Percentiles rank a stretch among this genome's conserved stretches.
Conservation (phyloP, 2,113 vertebrate genomes). For the Elephantulus edwardii region DNA sequence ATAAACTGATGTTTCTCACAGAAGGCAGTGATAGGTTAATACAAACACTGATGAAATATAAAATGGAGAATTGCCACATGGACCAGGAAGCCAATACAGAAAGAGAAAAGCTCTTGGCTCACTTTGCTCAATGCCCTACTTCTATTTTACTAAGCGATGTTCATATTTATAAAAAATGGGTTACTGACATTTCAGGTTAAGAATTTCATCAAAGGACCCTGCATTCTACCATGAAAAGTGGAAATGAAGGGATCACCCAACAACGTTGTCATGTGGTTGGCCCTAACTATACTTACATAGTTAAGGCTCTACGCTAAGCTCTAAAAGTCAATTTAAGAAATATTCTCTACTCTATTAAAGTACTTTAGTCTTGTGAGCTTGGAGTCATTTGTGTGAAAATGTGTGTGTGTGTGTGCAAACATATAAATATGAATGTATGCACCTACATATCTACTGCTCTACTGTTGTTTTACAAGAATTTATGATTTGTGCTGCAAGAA, state of each 20-base stretch:
- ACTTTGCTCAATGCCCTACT: not conserved
- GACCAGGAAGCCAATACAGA: not conserved
- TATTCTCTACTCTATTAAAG: not conserved
- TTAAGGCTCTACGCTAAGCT: not conserved
- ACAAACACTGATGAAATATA: not conserved
- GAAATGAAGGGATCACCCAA: not conserved
- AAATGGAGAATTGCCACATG: not conserved
- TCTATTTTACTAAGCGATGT: not conserved
- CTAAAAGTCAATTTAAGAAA: not conserved
- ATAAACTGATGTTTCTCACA: not conserved
- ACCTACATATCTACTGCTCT: not conserved
- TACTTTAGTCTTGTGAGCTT: not conserved
- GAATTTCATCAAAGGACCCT: not conserved
- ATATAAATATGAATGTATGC: rapidly evolving
- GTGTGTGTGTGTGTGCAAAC: rapidly evolving
- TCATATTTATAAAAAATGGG: not conserved
- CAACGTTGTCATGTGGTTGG: not conserved
- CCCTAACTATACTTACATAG: not conserved
- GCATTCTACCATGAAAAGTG: not conserved
- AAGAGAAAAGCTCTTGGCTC: not conserved
- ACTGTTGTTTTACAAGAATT: not conserved
- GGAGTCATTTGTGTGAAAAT: not conserved
- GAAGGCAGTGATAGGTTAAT: not conserved
- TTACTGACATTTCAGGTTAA: not conserved
- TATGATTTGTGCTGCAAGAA: not conserved